Conservation (phyloP, 2,797 vertebrate genomes). For the Botia almorhae region DNA sequence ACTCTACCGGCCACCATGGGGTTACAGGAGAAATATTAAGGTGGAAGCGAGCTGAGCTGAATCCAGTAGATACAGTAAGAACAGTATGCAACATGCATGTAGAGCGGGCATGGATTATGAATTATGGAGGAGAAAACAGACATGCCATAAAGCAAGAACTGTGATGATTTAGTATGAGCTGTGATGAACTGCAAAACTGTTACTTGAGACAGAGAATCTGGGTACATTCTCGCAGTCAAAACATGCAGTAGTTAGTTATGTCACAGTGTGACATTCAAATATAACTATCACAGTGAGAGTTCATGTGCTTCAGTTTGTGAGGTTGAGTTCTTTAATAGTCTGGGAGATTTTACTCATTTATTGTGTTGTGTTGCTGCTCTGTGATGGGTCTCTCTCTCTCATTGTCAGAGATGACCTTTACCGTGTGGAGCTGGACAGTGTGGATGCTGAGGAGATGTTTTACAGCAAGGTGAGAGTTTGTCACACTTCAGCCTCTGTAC, state of each 20-base stretch:
- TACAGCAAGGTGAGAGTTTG: constrained; percentile 87
- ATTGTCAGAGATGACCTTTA: constrained; percentile 88
- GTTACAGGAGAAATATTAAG: constrained; percentile 65
- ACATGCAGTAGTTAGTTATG: background rate
- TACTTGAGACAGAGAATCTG: background rate
- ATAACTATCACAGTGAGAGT: background rate
- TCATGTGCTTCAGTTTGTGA: background rate
- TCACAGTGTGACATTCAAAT: too few relatives aligned
- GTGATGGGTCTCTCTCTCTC: constrained; percentile 12
- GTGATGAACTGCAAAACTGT: constrained; percentile 20
- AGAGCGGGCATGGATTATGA: constrained; percentile 54
- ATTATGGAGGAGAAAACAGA: constrained; percentile 64
- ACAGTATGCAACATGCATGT: constrained; percentile 20
- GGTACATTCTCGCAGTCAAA: background rate
- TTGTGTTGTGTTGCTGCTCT: background rate
- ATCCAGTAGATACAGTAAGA: constrained; percentile 32
- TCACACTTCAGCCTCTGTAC: background rate
- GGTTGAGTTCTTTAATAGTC: background rate
- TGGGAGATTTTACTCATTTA: background rate
- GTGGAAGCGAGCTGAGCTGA: constrained; percentile 51
- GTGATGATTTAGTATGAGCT: constrained; percentile 57
- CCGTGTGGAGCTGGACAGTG: constrained; percentile 89
- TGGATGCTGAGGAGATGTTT: constrained; percentile 84
- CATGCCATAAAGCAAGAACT: constrained; percentile 66
- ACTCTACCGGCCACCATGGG: constrained; percentile 57